phyloP scores from a whole-genome alignment of 1,140 invertebrate species.

The Hydropsyche tenuis region DNA sequence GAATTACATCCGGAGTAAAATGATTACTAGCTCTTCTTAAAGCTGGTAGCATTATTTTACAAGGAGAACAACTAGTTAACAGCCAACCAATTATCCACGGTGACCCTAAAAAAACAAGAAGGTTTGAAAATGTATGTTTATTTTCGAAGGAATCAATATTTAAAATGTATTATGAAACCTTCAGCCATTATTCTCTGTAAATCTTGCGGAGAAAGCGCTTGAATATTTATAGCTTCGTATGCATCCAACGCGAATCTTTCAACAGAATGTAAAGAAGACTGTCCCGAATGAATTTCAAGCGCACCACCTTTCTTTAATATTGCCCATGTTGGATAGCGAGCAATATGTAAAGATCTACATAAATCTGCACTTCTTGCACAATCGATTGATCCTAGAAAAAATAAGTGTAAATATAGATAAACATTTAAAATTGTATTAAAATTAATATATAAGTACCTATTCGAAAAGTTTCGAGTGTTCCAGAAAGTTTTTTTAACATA shows the following conservation, averaged over 20 bases:
- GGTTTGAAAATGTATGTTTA: constrained; percentile 1
- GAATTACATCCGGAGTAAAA: constrained; percentile 58
- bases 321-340: constrained; percentile 74
- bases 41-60: constrained; percentile 75
- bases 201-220: constrained; percentile 68
- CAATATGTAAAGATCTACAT: constrained; percentile 65
- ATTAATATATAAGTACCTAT: constrained; percentile 56
- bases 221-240: constrained; percentile 67
- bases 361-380: constrained; percentile 64
- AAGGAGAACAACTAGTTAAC: constrained; percentile 86
- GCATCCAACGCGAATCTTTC: constrained; percentile 73
- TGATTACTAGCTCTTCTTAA: constrained; percentile 71
- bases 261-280: constrained; percentile 69
- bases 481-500: constrained; percentile 67
- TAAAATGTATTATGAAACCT: constrained; percentile 50
- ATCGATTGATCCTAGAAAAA: constrained; percentile 69
- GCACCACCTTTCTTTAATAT: constrained; percentile 74
- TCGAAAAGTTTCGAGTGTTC: constrained; percentile 65
- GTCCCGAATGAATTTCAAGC: constrained; percentile 76
- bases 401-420: constrained; percentile 46
- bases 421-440: constrained; percentile 44
- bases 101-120: constrained; percentile 53
- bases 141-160: background rate
- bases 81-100: constrained; percentile 82
- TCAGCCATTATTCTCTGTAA: constrained; percentile 63